phyloP scores from a whole-genome alignment of 2,797 vertebrate species.

The Falco concolor region DNA sequence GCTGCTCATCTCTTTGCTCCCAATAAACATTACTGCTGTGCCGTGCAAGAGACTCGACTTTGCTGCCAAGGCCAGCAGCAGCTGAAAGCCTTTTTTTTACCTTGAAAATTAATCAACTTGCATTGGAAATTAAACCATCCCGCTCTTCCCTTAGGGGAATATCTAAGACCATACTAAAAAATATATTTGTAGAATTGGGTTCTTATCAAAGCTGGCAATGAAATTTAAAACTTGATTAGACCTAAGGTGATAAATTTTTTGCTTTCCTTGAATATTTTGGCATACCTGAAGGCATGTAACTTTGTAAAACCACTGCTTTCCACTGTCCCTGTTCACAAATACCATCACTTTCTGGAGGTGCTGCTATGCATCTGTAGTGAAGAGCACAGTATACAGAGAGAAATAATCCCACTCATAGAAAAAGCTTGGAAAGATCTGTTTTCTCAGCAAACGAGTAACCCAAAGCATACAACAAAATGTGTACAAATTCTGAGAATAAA shows the following conservation, averaged over 20 bases:
- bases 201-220: neutral
- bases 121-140: neutral
- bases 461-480: conserved; percentile 17
- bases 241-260: neutral
- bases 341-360: neutral
- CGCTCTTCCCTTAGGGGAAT: neutral
- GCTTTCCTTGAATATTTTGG: neutral
- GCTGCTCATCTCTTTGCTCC: neutral
- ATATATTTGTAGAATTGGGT: neutral
- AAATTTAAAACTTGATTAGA: neutral
- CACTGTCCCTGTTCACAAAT: neutral
- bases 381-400: neutral
- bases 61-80: neutral
- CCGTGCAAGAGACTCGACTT: neutral
- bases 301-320: neutral
- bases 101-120: neutral
- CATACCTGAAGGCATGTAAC: neutral
- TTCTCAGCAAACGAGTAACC: conserved; percentile 19
- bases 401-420: neutral
- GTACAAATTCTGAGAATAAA: neutral
- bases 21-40: neutral
- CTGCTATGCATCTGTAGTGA: neutral
- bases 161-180: neutral
- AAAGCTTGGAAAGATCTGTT: conserved; percentile 6
- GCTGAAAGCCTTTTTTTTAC: conserved; percentile 5